These are phyloP conservation scores for Pantherophis vulpinus DNA, from an alignment of 2,797 vertebrate species.

Conservation along the genomic window DNA sequence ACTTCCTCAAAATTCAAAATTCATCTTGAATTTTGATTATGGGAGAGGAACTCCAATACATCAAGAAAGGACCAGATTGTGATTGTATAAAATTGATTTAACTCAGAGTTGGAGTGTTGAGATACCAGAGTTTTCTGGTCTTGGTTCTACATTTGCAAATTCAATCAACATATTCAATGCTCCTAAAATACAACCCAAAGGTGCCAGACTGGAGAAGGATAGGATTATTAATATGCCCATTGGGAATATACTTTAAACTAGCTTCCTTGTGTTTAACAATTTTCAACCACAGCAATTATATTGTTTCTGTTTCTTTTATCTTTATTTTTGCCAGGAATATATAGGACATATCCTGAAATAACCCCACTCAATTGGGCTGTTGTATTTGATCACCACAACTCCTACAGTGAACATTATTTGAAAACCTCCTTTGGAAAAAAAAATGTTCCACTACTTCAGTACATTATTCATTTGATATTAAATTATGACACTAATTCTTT, in stretches of 20 bases:
- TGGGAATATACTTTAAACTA: not conserved
- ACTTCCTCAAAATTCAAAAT: not conserved
- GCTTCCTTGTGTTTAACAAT: not conserved
- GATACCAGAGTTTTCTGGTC: not conserved
- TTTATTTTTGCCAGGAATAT: not conserved
- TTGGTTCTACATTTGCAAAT: not conserved
- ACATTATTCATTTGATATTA: not conserved
- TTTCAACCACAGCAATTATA: not conserved
- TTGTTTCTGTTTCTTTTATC: not conserved
- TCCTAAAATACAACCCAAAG: not conserved
- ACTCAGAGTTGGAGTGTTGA: not conserved
- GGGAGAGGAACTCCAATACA: not conserved
- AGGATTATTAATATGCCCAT: not conserved
- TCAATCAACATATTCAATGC: not conserved
- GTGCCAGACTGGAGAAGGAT: not conserved
- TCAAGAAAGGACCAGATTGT: not conserved
- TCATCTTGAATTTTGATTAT: not conserved
- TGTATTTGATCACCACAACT: not conserved
- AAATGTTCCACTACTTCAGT: slow-evolving; percentile 4
- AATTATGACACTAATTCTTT: not conserved
- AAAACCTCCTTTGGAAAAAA: not conserved
- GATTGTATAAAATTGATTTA: not conserved
- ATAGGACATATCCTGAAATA: slow-evolving; percentile 7
- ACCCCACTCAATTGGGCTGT: slow-evolving; percentile 1
- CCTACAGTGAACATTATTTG: not conserved